phyloP scores from a whole-genome alignment of 2,888 invertebrate species.

The Dorcus hopei region DNA sequence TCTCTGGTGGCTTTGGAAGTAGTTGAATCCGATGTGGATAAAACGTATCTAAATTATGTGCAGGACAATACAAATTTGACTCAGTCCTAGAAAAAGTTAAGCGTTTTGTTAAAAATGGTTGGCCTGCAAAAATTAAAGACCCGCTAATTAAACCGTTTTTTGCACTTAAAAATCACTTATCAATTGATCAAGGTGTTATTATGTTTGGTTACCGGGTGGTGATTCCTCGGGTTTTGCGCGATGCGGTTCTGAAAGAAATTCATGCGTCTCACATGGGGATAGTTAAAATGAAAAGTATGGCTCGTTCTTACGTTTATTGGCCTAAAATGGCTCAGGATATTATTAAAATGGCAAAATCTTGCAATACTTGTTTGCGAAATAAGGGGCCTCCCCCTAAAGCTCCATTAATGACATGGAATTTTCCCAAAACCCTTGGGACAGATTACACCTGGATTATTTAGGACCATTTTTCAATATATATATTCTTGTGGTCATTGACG shows the following conservation, averaged over 20 bases:
- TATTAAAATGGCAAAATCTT: conserved; percentile 9
- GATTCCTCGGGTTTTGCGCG: conserved; percentile 3
- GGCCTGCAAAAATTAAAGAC: neutral
- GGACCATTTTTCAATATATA: conserved; percentile 24
- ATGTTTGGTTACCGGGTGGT: conserved; percentile 3
- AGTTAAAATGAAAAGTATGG: conserved; percentile 14
- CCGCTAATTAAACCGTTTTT: neutral
- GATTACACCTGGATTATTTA: conserved; percentile 31
- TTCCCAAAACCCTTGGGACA: conserved; percentile 25
- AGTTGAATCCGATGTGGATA: neutral
- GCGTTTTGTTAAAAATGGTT: neutral
- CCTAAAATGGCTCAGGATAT: conserved; percentile 10
- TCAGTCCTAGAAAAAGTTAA: neutral
- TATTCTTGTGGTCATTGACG: conserved; percentile 24
- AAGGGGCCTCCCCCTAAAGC: conserved; percentile 4
- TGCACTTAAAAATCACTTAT: neutral
- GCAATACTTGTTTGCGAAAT: conserved; percentile 3
- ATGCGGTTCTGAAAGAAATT: conserved; percentile 5
- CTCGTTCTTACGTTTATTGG: conserved; percentile 17
- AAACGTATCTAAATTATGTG: conserved; percentile 3
- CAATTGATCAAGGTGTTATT: neutral
- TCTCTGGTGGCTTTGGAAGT: conserved; percentile 6
- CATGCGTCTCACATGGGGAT: conserved; percentile 14
- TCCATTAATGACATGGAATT: conserved; percentile 4
- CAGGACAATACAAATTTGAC: neutral